Base-by-base conservation (phyloP, 2,888 invertebrate species). In the Ormia ochracea region DNA sequence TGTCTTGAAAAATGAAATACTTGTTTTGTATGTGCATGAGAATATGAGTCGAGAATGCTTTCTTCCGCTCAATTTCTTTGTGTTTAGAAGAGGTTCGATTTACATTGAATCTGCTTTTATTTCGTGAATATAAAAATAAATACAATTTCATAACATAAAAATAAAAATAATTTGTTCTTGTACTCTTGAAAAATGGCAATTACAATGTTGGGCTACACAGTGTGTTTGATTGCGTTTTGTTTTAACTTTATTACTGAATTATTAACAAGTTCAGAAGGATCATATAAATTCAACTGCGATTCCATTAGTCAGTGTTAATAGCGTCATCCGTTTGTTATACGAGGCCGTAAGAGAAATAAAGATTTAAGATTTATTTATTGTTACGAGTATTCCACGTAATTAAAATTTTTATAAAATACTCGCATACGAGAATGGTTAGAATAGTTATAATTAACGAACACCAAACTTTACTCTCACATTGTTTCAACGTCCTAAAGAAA, bases 41-140 rank as follows among this genome's bases (percentile, higher is more conserved):
- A 48, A 12, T 52, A 9, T 28, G 52, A 52, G 31, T 28, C 4
- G 4, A 31, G 28, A 14, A 17, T 14, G 12, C 10, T 21, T 23
- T 10, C 17, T 38, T 9, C 14, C 26, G 14, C 6, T 19, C 31
- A 10, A 4, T 69, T 58, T 33, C 36, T 26, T 12, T 26, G 23
- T 56, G 26, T 36, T 45, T 31, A 26, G 23, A 19, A 61, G 7
- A 28, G 14, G 61, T 61, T 61, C 43, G n/a, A 72, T 61, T 59
- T 52, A 41, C n/a, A 41, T n/a, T n/a, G 17, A 50, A 28, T n/a
- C 26, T 17, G 48, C 50, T 70, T 28, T 48, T 21, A 70, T 38
- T 50, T 70, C 31, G 43, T 43, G 23, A 6, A 52, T 5, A 72
- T 61, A 72, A 61, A 72, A 72, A 7, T 12, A 33, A 63, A 52